A percentile compares a stretch with the other conserved stretches of the same genome.
Conservation (phyloP, 37 sponge, comb jelly and placozoan species). For the Amphimedon queenslandica region DNA sequence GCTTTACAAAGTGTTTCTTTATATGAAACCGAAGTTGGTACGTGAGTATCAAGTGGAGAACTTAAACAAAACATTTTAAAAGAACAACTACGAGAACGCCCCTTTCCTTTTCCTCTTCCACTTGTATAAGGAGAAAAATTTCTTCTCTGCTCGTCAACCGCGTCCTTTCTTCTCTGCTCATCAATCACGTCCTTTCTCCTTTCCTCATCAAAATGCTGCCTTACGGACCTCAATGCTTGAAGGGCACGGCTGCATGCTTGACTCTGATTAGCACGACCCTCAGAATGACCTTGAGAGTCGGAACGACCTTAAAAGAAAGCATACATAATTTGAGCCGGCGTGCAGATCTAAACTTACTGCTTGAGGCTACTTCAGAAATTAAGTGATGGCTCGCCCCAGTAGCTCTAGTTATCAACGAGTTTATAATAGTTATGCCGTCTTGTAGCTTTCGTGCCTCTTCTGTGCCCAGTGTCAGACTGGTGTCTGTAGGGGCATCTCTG, state of each 20-base stretch:
- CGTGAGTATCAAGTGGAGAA: neutral
- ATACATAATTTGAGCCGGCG: too few species aligned
- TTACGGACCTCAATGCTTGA: neutral
- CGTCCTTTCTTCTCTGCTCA: neutral
- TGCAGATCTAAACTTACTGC: too few species aligned
- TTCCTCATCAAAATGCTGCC: neutral
- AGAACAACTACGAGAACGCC: conserved; percentile 14
- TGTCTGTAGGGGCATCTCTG: too few species aligned
- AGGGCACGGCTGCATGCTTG: conserved; percentile 8
- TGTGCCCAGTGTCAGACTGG: too few species aligned
- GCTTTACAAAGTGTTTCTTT: conserved; percentile 15
- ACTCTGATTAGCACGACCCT: too few species aligned
- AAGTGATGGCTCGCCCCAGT: too few species aligned
- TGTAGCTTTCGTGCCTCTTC: too few species aligned
- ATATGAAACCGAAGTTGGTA: conserved; percentile 12
- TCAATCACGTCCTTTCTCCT: neutral
- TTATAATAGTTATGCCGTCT: too few species aligned
- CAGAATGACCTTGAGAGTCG: too few species aligned
- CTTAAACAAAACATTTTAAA: conserved; percentile 18
- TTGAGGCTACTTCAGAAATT: too few species aligned
- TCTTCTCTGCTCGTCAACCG: neutral
- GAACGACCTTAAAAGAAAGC: too few species aligned
- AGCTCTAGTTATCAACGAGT: too few species aligned
- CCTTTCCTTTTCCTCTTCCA: neutral
- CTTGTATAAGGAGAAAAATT: neutral